Evolutionary conservation across 2,113 vertebrate genomes (phyloP), one percentile per base, ranked within the genome.

Genomic region (Tachysurus fulvidraco): DNA sequence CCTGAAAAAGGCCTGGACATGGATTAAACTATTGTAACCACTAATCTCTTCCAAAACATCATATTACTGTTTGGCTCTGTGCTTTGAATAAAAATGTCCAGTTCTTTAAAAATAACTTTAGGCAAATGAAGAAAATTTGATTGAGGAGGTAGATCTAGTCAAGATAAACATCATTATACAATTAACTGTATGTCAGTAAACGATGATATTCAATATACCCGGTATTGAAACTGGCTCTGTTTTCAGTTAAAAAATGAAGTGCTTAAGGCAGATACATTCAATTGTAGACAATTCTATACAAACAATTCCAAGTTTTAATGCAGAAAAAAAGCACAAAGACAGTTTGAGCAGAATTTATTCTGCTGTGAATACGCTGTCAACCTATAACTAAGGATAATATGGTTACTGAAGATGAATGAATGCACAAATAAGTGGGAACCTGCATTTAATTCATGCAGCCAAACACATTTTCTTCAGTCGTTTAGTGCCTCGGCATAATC

Each of bases 1-100:
- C 84, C 74, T 86, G 50, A 90, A 92, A 89, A 89, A 62, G 55
- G 83, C 88, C 62, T 59, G 74, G 88, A 80, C 83, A 76, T 90
- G 83, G 85, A 62, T 55, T 64, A 81, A 87, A 50, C 52, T 79
- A 89, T 21, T 55, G n/a, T 30, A 55, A 23, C 77, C 64, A 46
- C 88, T n/a, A 12, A 50, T 46, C 64, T 73, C 55, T 81, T 79
- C 41, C 13, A 62, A 73, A 30, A 44, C 21, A 74, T 59, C 17
- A 84, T 76, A 71, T 84, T 84, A 88, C 69, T 79, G 54, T 85
- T 84, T 69, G 46, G 41, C 69, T 74, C 19, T 76, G 14, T 59
- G 54, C 19, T 57, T 64, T 64, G 30, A 84, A 80, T 71, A 36
- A 30, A 25, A 74, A 13, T 74, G 44, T 1, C 41, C 25, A 50